A percentile compares a stretch with the other conserved stretches of the same genome.
Evolutionary conservation across 2,888 invertebrate species (phyloP).

Genomic region (Orthosia incerta): DNA sequence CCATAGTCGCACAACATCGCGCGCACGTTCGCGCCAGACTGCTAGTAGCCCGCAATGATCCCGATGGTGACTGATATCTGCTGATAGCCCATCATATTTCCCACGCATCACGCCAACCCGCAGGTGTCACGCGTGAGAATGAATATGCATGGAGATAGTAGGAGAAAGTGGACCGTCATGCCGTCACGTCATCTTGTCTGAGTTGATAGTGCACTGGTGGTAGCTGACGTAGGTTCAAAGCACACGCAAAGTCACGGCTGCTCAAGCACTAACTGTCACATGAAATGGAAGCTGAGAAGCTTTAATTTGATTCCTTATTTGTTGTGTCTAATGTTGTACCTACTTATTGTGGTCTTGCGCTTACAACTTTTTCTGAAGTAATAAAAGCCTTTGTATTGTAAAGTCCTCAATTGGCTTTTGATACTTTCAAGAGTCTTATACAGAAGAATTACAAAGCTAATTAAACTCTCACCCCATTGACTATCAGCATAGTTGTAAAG

Average conservation of each 20-base stretch:
- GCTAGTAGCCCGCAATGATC: constrained; percentile 29
- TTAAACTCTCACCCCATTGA: not conserved
- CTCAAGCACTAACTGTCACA: not conserved
- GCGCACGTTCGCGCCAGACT: constrained; percentile 34
- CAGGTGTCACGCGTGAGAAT: constrained; percentile 66
- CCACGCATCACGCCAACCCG: constrained; percentile 37
- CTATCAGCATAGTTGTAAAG: not conserved
- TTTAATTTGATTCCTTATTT: not conserved
- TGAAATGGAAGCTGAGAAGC: not conserved
- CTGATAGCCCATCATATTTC: constrained; percentile 46
- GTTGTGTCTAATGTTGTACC: too few relatives aligned
- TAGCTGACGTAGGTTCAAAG: not conserved
- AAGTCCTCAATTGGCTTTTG: too few relatives aligned
- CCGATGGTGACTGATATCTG: constrained; percentile 22
- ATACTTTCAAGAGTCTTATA: too few relatives aligned
- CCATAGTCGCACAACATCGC: constrained; percentile 46
- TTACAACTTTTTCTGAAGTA: too few relatives aligned
- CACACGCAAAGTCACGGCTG: not conserved
- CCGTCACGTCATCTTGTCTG: not conserved
- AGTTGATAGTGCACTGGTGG: not conserved
- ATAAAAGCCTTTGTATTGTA: too few relatives aligned
- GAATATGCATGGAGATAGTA: constrained; percentile 68
- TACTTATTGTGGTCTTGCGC: too few relatives aligned
- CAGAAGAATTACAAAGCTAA: not conserved
- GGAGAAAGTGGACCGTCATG: constrained; percentile 43